phyloP scores from a whole-genome alignment of 92 coral and sea anemone species.

The Virgularia gustaviana region DNA sequence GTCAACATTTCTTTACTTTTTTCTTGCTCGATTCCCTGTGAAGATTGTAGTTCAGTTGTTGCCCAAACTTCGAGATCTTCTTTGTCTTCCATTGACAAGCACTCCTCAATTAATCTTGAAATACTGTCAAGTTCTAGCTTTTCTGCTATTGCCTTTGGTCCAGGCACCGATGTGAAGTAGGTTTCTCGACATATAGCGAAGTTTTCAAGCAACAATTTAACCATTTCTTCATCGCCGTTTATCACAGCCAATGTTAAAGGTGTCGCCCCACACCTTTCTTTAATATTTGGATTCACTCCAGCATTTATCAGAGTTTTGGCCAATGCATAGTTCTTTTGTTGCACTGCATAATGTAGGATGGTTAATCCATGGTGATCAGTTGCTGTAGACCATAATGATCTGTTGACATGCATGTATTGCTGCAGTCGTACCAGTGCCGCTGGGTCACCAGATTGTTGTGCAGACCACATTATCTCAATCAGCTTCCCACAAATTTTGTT shows the following conservation, averaged over 20 bases:
- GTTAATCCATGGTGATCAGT: slow-evolving; percentile 24
- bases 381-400: slow-evolving; percentile 42
- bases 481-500: slow-evolving; percentile 29
- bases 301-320: slow-evolving; percentile 40
- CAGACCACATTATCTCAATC: slow-evolving; percentile 41
- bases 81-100: slow-evolving; percentile 1
- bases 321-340: slow-evolving; percentile 7
- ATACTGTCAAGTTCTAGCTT: slow-evolving; percentile 33
- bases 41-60: no score
- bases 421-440: slow-evolving; percentile 23
- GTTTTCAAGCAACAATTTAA: slow-evolving; percentile 25
- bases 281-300: slow-evolving; percentile 50
- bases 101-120: neutral
- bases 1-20: no score
- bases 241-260: slow-evolving; percentile 52
- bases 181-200: slow-evolving; percentile 26
- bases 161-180: slow-evolving; percentile 39
- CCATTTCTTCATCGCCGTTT: slow-evolving; percentile 40
- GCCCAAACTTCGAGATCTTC: slow-evolving; percentile 14
- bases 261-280: slow-evolving; percentile 54
- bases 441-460: slow-evolving; percentile 44
- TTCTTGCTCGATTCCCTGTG: no score
- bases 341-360: slow-evolving; percentile 23
- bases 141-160: slow-evolving; percentile 40
- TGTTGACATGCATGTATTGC: slow-evolving; percentile 19